Evolutionary conservation across 2,113 vertebrate species (phyloP), one percentile per base, ranked within the genome.

Genomic region (Campylorhamphus procurvoides): DNA sequence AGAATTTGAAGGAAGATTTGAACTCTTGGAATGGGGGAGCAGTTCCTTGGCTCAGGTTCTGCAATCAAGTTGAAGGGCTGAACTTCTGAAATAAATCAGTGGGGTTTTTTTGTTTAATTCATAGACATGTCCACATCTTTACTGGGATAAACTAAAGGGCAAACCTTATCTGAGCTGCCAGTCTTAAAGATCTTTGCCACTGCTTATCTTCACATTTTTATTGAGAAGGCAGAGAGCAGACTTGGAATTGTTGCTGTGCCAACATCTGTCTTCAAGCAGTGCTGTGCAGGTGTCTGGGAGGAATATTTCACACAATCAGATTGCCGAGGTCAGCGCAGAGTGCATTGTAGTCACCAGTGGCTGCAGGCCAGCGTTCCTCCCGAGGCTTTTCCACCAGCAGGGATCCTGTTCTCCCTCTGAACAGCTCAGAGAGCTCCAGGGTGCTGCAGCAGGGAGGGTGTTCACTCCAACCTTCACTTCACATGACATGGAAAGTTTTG

Each of bases 1-100:
- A 92, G 56, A 87, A 46, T 44, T 73, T 62, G 87, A 76, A 63
- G 56, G 60, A 94, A 40, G 6, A 14, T 93, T 95, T 93, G 74
- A 87, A 64, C 28, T 77, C n/a, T 75, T 80, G 71, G 78, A 96
- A 74, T 29, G 55, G 91, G 92, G 67, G 72, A 59, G 47, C 27
- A 52, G 3, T 58, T 85, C 89, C 46, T 93, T 56, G 95, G 74
- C 87, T 81, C 6, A 60, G 44, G 24, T 83, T 52, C 60, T 60
- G 42, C 52, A 85, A 40, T 64, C 4, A 46, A 69, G n/a, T 46
- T 37, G 59, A 78, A 66, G 47, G 89, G 62, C 37, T 22, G 44
- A 64, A 75, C 44, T 60, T 91, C 75, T 46, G 84, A 85, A 93
- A 81, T 67, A 55, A 80, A 47, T 62, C 12, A 23, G 8, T 59